A percentile compares a stretch with the other conserved stretches of the same genome.
phyloP scores from a whole-genome alignment of 1,140 invertebrate species.

The Maconellicoccus hirsutus region DNA sequence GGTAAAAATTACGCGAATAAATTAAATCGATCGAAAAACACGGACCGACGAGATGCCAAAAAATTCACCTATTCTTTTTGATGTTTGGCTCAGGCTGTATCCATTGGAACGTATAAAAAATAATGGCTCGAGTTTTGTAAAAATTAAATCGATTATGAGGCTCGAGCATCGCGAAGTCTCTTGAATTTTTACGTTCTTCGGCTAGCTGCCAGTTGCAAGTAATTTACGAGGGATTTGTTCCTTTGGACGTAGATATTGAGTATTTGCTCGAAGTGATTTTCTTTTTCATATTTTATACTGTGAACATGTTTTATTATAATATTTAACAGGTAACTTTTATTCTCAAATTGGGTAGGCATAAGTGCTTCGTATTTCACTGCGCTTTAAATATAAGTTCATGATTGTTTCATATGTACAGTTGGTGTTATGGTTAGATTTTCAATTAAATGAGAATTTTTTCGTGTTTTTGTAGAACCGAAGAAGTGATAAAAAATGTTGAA shows the following conservation, averaged over 20 bases:
- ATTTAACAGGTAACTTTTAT: not conserved
- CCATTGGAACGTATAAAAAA: too few relatives aligned
- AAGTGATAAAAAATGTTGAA: slow-evolving; percentile 66
- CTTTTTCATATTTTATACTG: not conserved
- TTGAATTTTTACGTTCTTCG: not conserved
- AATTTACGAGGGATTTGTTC: not conserved
- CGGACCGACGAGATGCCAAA: not conserved
- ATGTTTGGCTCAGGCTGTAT: not conserved
- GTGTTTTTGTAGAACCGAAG: slow-evolving; percentile 15
- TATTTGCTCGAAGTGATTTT: not conserved
- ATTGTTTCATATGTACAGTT: not conserved
- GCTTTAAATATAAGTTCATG: too few relatives aligned
- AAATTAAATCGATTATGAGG: too few relatives aligned
- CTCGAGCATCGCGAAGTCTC: not conserved
- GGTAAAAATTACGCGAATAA: not conserved
- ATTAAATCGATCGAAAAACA: not conserved
- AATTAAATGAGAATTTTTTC: not conserved
- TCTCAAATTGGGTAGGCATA: not conserved
- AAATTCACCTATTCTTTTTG: not conserved
- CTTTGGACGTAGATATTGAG: too few relatives aligned
- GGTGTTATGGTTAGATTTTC: not conserved
- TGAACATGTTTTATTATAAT: not conserved
- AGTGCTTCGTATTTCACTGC: not conserved
- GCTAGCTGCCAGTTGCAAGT: not conserved
- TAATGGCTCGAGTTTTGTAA: too few relatives aligned